These are phyloP conservation scores for Corydoras sp. DNA, from an alignment of 2,113 vertebrate species.

Conservation along the genomic window DNA sequence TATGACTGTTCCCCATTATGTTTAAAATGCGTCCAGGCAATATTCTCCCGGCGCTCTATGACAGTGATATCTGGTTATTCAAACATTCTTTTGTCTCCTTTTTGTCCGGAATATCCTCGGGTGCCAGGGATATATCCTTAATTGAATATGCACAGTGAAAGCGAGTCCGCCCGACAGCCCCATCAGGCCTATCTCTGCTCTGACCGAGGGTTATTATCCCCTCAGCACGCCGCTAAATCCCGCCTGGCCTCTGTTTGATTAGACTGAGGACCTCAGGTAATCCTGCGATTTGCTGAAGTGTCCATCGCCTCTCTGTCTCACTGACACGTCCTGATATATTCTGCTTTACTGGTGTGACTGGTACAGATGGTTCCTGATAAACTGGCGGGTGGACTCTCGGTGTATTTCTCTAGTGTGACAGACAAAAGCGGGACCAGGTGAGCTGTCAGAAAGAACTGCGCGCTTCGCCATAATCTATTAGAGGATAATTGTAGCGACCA, in stretches of 20 bases:
- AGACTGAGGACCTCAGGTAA: slow-evolving; percentile 88
- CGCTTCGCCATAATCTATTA: slow-evolving; percentile 20
- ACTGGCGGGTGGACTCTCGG: slow-evolving; percentile 43
- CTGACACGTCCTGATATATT: slow-evolving; percentile 66
- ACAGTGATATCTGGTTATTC: slow-evolving; percentile 31
- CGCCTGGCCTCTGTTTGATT: slow-evolving; percentile 93
- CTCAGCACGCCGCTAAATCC: slow-evolving; percentile 78
- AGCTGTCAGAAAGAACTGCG: slow-evolving; percentile 34
- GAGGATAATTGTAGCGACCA: slow-evolving; percentile 55
- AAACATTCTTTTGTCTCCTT: slow-evolving; percentile 32
- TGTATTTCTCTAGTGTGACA: slow-evolving; percentile 17
- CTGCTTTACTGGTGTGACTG: slow-evolving; percentile 69
- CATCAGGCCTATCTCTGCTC: slow-evolving; percentile 60
- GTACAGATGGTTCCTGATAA: slow-evolving; percentile 67
- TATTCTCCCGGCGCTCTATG: slow-evolving; percentile 10
- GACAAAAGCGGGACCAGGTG: slow-evolving; percentile 54
- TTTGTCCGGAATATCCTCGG: slow-evolving; percentile 20
- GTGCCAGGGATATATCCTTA: slow-evolving; percentile 29
- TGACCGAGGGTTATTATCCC: slow-evolving; percentile 77
- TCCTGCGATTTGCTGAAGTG: slow-evolving; percentile 89
- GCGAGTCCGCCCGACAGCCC: slow-evolving; percentile 68
- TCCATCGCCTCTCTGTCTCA: slow-evolving; percentile 67
- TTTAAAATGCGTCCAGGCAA: slow-evolving; percentile 6
- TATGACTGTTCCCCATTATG: slow-evolving; percentile 13
- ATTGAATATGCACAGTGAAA: slow-evolving; percentile 49